These are phyloP conservation scores for Camelus bactrianus DNA, from an alignment of 2,113 vertebrate genomes.

Conservation along the genomic window DNA sequence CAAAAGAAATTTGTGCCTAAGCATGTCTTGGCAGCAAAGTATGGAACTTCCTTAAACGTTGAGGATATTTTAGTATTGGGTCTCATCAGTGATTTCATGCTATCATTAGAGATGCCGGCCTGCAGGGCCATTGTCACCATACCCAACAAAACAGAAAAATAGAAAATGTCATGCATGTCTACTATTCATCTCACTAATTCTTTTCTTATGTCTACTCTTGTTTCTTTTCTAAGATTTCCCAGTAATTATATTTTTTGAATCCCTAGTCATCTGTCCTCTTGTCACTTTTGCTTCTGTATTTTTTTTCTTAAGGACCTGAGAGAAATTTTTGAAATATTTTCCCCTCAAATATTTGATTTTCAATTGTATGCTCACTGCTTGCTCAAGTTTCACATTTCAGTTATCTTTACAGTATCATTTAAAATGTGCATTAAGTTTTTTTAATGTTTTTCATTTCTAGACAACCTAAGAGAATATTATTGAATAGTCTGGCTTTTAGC, in stretches of 20 bases:
- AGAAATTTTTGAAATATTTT: not conserved
- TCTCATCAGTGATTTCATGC: not conserved
- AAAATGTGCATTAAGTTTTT: not conserved
- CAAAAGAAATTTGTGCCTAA: not conserved
- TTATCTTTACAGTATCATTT: not conserved
- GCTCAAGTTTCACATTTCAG: not conserved
- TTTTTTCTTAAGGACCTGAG: not conserved
- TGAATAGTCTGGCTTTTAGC: not conserved
- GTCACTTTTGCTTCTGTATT: not conserved
- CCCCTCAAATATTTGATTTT: not conserved
- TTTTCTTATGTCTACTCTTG: not conserved
- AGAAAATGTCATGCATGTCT: not conserved
- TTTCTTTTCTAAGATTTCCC: not conserved
- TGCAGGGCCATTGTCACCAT: not conserved
- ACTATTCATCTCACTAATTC: not conserved
- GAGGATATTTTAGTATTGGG: not conserved
- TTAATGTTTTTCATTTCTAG: not conserved
- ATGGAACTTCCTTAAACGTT: not conserved
- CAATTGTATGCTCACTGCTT: not conserved
- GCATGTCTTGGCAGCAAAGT: not conserved
- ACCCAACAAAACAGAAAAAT: not conserved
- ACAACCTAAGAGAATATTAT: not conserved
- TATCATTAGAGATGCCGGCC: not conserved
- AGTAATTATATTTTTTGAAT: not conserved
- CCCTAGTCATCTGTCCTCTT: not conserved